These are phyloP conservation scores for Cathartes aura DNA, from an alignment of 2,113 vertebrate genomes.

Conservation along the genomic window DNA sequence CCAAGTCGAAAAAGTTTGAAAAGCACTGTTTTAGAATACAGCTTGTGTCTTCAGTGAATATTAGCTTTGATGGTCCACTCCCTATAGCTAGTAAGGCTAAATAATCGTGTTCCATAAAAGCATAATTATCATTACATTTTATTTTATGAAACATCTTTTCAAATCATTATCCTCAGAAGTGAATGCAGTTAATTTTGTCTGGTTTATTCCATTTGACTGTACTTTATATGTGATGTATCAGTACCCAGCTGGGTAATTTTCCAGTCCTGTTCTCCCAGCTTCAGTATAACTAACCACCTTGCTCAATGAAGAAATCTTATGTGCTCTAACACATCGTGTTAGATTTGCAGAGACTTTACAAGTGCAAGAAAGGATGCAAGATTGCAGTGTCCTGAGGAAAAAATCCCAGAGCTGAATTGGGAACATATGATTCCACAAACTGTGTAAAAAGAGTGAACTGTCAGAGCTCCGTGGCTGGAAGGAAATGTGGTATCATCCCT, in stretches of 20 bases:
- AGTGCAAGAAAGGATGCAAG: not conserved
- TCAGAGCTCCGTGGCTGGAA: not conserved
- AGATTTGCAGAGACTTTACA: not conserved
- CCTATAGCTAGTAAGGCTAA: not conserved
- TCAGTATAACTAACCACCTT: not conserved
- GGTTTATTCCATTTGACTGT: not conserved
- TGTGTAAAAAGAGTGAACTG: fast-evolving
- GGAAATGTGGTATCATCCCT: not conserved
- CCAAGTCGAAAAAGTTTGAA: not conserved
- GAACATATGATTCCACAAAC: not conserved
- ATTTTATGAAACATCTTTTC: not conserved
- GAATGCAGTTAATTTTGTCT: not conserved
- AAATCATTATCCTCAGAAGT: not conserved
- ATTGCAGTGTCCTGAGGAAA: not conserved
- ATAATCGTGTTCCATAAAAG: not conserved
- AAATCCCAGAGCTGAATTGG: not conserved
- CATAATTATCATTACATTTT: not conserved
- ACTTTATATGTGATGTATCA: not conserved
- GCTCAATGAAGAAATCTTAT: not conserved
- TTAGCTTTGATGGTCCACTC: not conserved
- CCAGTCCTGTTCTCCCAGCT: not conserved
- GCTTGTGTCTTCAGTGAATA: not conserved
- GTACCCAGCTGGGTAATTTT: not conserved
- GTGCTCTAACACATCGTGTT: not conserved
- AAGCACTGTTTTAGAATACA: not conserved